Base-by-base conservation (phyloP, 2,888 invertebrate species). In the Ophion costatus region DNA sequence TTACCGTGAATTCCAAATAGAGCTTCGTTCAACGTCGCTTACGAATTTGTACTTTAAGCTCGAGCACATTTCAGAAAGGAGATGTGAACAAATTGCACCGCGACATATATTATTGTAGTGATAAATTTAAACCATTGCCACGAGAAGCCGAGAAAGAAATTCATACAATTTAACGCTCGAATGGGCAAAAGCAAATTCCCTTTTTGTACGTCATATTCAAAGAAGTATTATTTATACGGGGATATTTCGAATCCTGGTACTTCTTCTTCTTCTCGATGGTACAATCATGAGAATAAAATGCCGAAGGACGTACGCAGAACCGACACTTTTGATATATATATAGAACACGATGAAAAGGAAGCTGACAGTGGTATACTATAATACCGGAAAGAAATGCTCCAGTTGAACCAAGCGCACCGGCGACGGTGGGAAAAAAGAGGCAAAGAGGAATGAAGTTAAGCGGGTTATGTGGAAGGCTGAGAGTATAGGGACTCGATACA, bases 381-480 rank as follows among this genome's bases (percentile, higher is more conserved):
- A 57, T 42, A 56, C n/a, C 57, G 42, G 22, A 73, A 56, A 69
- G 77, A 42, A 77, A 78, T 69, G 67, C 69, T 71, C 63, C 51
- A 20, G 51, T 22, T 57, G 79, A 70, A 56, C 63, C 20, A 22
- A 45, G 56, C 51, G 24, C 66, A 57, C 22, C n/a, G 38, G 70
- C 38, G 64, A 69, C 24, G 78, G 69, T 29, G 61, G 56, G 56
- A 77, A 69, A 42, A 75, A 80, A 80, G 70, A 77, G 29, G 73
- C 79, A 22, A 69, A 38, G 69, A 80, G 56, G 24, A 77, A 83
- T 75, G 59, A 76, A 66, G 66, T 20, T 77, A 76, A 79, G 82
- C 84, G 80, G 85, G 83, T 77, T 84, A 66, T 69, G 70, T 29
- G 64, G 76, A 64, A 82, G 24, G 70, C 78, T 57, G 70, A 67